A percentile compares a stretch with the other conserved stretches of the same genome.
Conservation (phyloP, 2,113 vertebrate species). For the Syrmaticus mikado region DNA sequence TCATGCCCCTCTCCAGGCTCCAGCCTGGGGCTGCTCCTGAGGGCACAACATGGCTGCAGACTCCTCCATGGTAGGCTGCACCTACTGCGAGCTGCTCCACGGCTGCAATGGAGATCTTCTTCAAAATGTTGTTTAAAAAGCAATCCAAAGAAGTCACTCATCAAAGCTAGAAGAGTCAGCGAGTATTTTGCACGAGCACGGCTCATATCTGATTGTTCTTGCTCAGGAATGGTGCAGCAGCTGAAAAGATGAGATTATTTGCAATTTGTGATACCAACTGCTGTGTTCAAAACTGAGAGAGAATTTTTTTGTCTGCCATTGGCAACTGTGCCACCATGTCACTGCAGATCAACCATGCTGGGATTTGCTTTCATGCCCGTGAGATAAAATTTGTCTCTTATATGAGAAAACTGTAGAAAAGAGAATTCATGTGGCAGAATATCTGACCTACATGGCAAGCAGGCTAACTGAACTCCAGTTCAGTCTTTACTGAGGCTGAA, state of each 20-base stretch:
- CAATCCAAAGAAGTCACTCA: neutral
- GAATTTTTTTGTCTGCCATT: neutral
- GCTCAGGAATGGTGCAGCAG: neutral
- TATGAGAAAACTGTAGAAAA: constrained; percentile 24
- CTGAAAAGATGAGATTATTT: constrained; percentile 2
- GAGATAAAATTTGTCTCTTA: constrained; percentile 17
- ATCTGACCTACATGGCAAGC: constrained; percentile 13
- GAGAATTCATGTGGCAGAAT: constrained; percentile 8
- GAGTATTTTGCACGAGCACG: neutral
- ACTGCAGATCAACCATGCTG: constrained; percentile 16
- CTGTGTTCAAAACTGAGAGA: neutral
- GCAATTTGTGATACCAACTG: neutral
- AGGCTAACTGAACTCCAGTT: constrained; percentile 17
- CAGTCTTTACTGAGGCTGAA: neutral
- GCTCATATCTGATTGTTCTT: neutral
- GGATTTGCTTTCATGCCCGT: constrained; percentile 16
- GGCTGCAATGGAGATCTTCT: neutral
- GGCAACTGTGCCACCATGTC: neutral
- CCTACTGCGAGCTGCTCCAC: neutral
- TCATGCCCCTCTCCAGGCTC: neutral
- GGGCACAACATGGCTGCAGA: no score
- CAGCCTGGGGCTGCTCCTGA: neutral
- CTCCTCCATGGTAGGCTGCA: neutral
- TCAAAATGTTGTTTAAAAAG: neutral
- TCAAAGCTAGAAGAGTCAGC: neutral